Percentiles rank a stretch among this genome's conserved stretches.
These are phyloP conservation scores for Pogonocichla stellata DNA, from an alignment of 2,113 vertebrate species.

Conservation along the genomic window DNA sequence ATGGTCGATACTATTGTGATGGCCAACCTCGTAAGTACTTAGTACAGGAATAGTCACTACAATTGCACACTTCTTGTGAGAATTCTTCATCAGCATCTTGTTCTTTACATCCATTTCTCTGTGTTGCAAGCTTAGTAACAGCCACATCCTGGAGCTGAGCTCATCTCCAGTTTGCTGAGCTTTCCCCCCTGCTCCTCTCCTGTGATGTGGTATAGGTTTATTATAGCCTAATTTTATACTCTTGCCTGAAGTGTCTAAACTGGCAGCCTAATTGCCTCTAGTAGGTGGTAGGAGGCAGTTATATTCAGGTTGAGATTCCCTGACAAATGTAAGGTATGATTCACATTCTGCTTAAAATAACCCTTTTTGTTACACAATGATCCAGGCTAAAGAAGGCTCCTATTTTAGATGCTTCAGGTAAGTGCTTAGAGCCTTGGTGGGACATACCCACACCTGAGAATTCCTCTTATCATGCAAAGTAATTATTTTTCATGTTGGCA, in stretches of 20 bases:
- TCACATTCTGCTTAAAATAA: background rate
- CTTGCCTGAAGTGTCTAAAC: background rate
- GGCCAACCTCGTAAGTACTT: constrained; percentile 89
- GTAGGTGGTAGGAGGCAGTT: background rate
- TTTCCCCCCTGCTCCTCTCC: background rate
- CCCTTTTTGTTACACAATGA: background rate
- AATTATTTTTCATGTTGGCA: background rate
- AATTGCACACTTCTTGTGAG: background rate
- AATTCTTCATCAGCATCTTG: background rate
- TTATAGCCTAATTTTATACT: background rate
- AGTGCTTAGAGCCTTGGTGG: background rate
- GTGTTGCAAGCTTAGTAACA: background rate
- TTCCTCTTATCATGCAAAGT: background rate
- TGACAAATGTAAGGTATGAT: background rate
- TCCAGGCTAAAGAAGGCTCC: background rate
- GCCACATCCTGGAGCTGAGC: background rate
- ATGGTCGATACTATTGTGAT: constrained; percentile 95
- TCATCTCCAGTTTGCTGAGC: background rate
- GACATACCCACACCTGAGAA: background rate
- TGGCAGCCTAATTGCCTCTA: background rate
- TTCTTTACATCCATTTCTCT: background rate
- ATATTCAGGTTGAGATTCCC: background rate
- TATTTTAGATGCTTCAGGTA: background rate
- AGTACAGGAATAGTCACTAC: background rate
- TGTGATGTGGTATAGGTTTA: background rate